A percentile compares a stretch with the other conserved stretches of the same genome.
Evolutionary conservation across 2,113 vertebrate species (phyloP).

Genomic region (Cisticola juncidis): DNA sequence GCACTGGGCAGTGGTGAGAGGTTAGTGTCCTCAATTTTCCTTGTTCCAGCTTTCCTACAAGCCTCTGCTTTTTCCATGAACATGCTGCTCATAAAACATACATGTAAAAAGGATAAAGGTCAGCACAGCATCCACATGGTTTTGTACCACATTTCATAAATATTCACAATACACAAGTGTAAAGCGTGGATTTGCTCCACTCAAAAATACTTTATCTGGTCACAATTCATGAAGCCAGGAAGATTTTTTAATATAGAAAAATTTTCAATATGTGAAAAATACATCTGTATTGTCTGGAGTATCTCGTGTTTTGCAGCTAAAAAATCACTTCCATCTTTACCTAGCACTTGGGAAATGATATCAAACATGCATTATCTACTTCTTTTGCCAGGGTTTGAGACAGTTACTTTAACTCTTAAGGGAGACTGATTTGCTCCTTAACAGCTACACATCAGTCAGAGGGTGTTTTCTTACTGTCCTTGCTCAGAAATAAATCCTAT

Average conservation of each 20-base stretch:
- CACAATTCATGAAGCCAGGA: neutral
- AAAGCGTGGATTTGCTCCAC: neutral
- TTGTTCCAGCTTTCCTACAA: neutral
- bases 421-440: neutral
- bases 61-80: neutral
- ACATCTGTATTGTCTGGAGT: neutral
- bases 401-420: neutral
- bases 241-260: neutral
- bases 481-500: constrained; percentile 12
- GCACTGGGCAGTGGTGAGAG: neutral
- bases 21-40: neutral
- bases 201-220: neutral
- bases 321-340: constrained; percentile 33
- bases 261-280: neutral
- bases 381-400: constrained; percentile 9
- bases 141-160: neutral
- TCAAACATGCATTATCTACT: neutral
- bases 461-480: neutral
- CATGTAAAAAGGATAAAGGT: neutral
- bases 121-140: neutral
- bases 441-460: neutral
- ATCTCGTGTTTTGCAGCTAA: neutral
- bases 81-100: neutral
- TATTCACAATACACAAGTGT: neutral
- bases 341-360: neutral